Base-by-base conservation (phyloP, 2,888 invertebrate species). In the Epirrhoe tristata region DNA sequence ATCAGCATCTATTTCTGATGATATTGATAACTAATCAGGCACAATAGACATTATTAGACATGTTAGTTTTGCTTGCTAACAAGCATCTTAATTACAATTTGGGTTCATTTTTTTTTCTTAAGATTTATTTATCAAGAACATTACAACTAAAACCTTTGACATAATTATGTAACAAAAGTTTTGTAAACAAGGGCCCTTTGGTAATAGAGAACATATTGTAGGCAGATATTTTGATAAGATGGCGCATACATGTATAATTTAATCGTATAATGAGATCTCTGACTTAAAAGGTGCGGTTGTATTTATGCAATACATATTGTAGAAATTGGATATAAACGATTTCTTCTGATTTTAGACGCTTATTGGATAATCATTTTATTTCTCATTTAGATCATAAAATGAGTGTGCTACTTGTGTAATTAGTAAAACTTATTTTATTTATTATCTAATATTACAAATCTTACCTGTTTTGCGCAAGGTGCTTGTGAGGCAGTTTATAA, bases 251-350 rank as follows among this genome's bases (percentile, higher is more conserved):
- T 62, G 57, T 63, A 66, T 64, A 68, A 64, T 62, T 60, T 58
- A 66, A 68, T 72, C 67, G 63, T 59, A 57, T 62, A 70, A 72
- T 63, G 66, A 52, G 63, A 67, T 67, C 67, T 67, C 52, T 34
- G 46, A 36, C 58, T 12, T 50, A 62, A 51, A 59, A 67, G 72
- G 66, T 58, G 64, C 66, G 67, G 63, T 53, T 7, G 12, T 8
- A 63, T 67, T 66, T 48, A 55, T 64, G 64, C 58, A 64, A 64
- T 55, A 55, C 54, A 51, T 39, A 32, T 34, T 50, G 52, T 8
- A 52, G 8, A 39, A 16, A 53, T 43, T 14, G 16, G 48, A 48
- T 48, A 16, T 48, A 48, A 16, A 12, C 6, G 16, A 48, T 14
- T 48, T 48, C 16, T 48, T 48, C 16, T 48, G 14, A 16, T 48